Base-by-base conservation (phyloP, 1,140 invertebrate species). In the Danaus plexippus region DNA sequence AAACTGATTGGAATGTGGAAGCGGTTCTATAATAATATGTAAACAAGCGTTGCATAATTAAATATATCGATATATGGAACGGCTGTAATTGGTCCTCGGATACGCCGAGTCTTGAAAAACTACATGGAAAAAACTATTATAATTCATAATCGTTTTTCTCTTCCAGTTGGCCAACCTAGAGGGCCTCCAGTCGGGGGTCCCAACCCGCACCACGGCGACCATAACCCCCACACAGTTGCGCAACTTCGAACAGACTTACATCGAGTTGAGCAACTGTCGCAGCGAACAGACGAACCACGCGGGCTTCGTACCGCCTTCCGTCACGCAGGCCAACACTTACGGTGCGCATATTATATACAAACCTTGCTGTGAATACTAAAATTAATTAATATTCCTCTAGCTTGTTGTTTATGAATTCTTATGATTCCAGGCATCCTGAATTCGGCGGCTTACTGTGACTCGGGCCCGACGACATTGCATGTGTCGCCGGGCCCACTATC, bases 181-280 rank as follows among this genome's bases (percentile, higher is more conserved):
- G 87, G 93, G 94, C 63, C 87, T 95, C 70, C 92, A 93, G 77
- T 93, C 92, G 76, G 94, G 94, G 66, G 94, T 96, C 63, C 94
- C 95, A 47, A 97, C 96, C 43, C 90, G 94, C 76, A 97, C 96
- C 50, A 97, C 96, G 64, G 92, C 95, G 54, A 96, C 95, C 64
- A 88, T 98, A 64, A 98, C 97, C 53, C 97, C 96, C 56, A 98
- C 96, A 13, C 97, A 96, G 56, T 88, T 98, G 69, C 90, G 94
- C 65, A 96, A 92, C 83, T 95, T 98, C 75, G 96, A 98, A 81
- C 95, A 97, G 85, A 91, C 92, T 0, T 92, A 94, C 73, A 89
- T 91, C 63, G 92, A 94, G 87, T 78, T 91, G 86, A 90, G 89
- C 87, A 90, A 89, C 88, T 90, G 90, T 77, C 90, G 92, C 82